phyloP scores from a whole-genome alignment of 37 sponge, comb jelly and placozoan species.

The Aphrocallistes beatrix region DNA sequence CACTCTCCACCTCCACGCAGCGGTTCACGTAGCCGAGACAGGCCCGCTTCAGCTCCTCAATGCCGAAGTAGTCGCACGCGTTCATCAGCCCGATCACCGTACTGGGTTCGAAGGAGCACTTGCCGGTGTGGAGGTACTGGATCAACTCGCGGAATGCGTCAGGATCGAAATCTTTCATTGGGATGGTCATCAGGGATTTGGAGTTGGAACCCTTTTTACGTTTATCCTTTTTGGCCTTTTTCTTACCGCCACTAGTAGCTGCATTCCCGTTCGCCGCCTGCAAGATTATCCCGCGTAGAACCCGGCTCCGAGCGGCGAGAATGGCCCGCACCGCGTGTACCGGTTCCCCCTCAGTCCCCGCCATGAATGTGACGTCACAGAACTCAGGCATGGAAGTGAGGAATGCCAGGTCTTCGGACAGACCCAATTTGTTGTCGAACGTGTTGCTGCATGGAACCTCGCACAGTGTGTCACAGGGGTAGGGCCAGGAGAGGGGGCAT shows the following conservation, averaged over 20 bases:
- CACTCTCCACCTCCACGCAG: constrained; percentile 67
- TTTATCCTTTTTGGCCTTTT: background rate
- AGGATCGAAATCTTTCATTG: constrained; percentile 64
- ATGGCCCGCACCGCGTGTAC: constrained; percentile 83
- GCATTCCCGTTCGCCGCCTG: background rate
- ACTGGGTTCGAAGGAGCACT: constrained; percentile 63
- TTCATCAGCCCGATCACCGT: constrained; percentile 82
- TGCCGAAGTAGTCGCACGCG: constrained; percentile 81
- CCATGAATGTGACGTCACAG: constrained; percentile 88
- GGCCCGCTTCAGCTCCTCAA: constrained; percentile 78
- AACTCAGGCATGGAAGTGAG: constrained; percentile 78
- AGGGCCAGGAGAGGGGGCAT: background rate
- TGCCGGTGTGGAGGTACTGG: constrained; percentile 75
- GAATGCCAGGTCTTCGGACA: constrained; percentile 53
- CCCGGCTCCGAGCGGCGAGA: constrained; percentile 79
- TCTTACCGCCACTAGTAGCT: background rate
- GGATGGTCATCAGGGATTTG: background rate
- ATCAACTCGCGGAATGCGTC: constrained; percentile 78
- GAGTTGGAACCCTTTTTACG: background rate
- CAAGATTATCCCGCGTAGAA: background rate
- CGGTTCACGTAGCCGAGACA: constrained; percentile 57
- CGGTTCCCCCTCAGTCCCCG: constrained; percentile 72
- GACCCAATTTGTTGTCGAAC: constrained; percentile 43
- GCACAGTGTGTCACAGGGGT: background rate
- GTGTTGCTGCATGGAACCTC: background rate